A percentile compares a stretch with the other conserved stretches of the same genome.
Evolutionary conservation across 2,888 invertebrate species (phyloP).

Genomic region (Limnephilus lunatus): DNA sequence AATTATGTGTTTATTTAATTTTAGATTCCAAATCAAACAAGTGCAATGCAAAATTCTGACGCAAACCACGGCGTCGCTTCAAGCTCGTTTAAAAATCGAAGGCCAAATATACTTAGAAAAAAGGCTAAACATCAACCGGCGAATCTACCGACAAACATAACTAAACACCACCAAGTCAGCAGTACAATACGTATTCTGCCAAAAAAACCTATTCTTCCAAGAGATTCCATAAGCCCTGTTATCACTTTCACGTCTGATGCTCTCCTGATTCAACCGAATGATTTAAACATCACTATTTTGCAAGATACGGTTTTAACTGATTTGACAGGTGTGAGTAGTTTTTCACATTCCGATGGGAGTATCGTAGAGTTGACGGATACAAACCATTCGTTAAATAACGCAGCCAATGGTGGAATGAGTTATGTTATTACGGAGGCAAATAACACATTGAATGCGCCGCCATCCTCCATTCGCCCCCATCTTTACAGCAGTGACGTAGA

Average conservation of each 20-base stretch:
- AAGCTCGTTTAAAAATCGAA: conserved; percentile 60
- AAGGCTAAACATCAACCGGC: conserved; percentile 44
- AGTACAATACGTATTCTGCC: neutral
- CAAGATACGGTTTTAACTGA: neutral
- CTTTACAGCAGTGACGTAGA: neutral
- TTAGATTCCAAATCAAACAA: conserved; percentile 59
- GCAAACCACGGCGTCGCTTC: conserved; percentile 51
- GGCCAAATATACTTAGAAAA: conserved; percentile 62
- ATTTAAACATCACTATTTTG: conserved; percentile 13
- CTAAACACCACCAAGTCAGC: neutral
- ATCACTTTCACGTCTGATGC: conserved; percentile 27
- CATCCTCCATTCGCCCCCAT: neutral
- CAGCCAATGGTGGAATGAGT: neutral
- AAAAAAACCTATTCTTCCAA: neutral
- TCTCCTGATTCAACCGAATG: neutral
- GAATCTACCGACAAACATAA: conserved; percentile 1
- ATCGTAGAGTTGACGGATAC: neutral
- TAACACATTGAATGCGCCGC: neutral
- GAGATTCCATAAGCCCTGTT: conserved; percentile 24
- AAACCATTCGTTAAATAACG: neutral
- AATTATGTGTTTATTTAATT: conserved; percentile 36
- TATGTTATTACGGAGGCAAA: neutral
- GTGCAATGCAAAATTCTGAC: conserved; percentile 61
- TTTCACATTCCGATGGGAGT: conserved; percentile 16
- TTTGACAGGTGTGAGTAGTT: neutral